Evolutionary conservation across 2,797 vertebrate genomes (phyloP), one percentile per base, ranked within the genome.

Genomic region (Parotocinclus haroldoi): DNA sequence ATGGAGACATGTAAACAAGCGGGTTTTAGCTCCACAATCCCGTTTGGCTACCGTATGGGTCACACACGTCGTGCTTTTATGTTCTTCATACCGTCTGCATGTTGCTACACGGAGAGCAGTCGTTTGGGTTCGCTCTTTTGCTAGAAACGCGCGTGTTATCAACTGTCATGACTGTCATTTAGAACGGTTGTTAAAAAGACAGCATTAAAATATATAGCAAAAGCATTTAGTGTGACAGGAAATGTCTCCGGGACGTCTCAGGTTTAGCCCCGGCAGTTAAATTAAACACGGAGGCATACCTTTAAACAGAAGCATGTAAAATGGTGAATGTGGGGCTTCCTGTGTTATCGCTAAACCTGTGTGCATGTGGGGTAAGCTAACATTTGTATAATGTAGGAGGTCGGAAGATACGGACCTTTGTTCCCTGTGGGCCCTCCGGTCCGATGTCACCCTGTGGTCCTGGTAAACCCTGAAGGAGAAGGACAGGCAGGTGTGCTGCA

Each of bases 361-460:
- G 46, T 44, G 3, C 40, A 42, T 65, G 46, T 44, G 3, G 40
- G 48, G 48, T 58, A 63, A 64, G 73, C 40, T 62, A 76, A 80
- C 77, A 77, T 75, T 66, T 75, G 46, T 76, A 69, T 64, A 11
- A n/a, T 67, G 46, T 37, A 54, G 19, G 48, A 58, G 58, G 69
- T 74, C 66, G 69, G 65, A 75, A 70, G 50, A 37, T 67, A 77
- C 89, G 85, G 84, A 92, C 94, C 91, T 93, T 92, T 81, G 88
- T 89, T 77, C 93, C 95, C 84, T 87, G 93, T 49, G 79, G 76
- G 16, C 94, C 95, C 84, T 93, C 91, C 55, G 86, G 85, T 73
- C 95, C 95, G 12, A 83, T 80, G 76, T 95, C 93, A 78, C 95
- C 94, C 10, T 85, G 82, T 72, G 91, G 88, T 79, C 95, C 95